These are phyloP conservation scores for Melanotaenia pygmaea DNA, from an alignment of 2,797 vertebrate genomes.

Conservation along the genomic window DNA sequence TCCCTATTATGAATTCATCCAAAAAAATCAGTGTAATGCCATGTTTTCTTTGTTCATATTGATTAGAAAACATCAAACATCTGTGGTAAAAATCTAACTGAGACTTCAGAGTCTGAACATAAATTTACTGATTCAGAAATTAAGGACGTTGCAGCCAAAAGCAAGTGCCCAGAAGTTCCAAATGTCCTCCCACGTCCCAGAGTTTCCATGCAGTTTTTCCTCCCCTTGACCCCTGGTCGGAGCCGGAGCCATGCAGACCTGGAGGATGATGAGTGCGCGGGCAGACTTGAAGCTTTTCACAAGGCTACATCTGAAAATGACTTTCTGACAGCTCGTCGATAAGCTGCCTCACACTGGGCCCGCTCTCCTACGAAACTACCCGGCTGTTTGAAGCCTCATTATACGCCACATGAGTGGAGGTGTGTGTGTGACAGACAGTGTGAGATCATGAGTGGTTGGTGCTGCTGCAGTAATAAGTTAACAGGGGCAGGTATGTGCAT, in stretches of 20 bases:
- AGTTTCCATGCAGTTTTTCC: slow-evolving; percentile 1
- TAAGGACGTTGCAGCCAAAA: neutral
- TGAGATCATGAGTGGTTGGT: slow-evolving; percentile 51
- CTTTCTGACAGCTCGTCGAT: slow-evolving; percentile 83
- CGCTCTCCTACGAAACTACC: slow-evolving; percentile 69
- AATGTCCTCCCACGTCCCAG: neutral
- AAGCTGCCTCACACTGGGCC: slow-evolving; percentile 63
- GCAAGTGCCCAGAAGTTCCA: neutral
- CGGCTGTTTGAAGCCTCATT: slow-evolving; percentile 79
- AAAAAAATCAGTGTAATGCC: slow-evolving; percentile 24
- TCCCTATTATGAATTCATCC: slow-evolving; percentile 45
- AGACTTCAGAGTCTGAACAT: slow-evolving; percentile 17
- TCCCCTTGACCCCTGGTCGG: slow-evolving; percentile 46
- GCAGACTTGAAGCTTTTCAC: slow-evolving; percentile 63
- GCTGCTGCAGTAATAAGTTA: slow-evolving; percentile 69
- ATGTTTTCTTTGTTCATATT: slow-evolving; percentile 27
- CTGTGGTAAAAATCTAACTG: neutral
- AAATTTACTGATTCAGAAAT: slow-evolving; percentile 17
- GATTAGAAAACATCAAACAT: slow-evolving; percentile 38
- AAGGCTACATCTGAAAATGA: slow-evolving; percentile 76
- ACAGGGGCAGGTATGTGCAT: slow-evolving; percentile 38
- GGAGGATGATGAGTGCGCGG: slow-evolving; percentile 57
- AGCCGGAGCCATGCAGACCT: slow-evolving; percentile 60
- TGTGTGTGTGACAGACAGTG: slow-evolving; percentile 15
- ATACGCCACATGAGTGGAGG: slow-evolving; percentile 48